Base-by-base conservation (phyloP, 1,140 invertebrate genomes). In the Oscheius sp. region DNA sequence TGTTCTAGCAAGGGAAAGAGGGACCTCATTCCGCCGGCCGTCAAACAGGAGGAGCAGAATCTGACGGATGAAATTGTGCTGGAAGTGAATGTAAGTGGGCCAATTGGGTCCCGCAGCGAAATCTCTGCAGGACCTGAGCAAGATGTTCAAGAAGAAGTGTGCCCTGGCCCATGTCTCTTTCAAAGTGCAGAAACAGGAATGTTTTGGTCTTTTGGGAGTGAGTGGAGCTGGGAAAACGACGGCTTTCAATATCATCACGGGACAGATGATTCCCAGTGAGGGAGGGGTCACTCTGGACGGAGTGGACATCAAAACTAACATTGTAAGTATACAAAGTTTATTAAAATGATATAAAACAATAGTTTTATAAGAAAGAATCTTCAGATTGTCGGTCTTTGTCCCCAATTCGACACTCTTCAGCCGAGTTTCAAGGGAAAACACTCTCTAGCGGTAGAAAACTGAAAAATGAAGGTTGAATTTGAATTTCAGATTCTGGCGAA, bases 181-280 rank as follows among this genome's bases (percentile, higher is more conserved):
- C 15, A 49, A 26, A 20, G 68, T 76, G 15, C 46, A 52, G 36
- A 45, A 70, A 32, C 49, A 65, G 10, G 76, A 77, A 45, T 75
- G 75, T 63, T 77, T 78, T 38, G 76, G 76, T 45, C 67, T 77
- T n/a, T 76, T 77, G 2, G 76, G 75, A 61, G 61, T 67, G 23
- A 77, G 74, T 42, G 76, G 76, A 36, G 69, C 76, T 26, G 87
- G 87, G 2, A 89, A 89, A 80, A 88, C 89, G 7, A 89, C 88
- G 18, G 88, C 88, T 15, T 90, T 90, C 77, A 87, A 88, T 77
- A 89, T 89, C 86, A 79, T 89, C 70, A 94, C 92, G 1, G 93
- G 93, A 7, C 91, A 91, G 80, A 86, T 89, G 31, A 77, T 84
- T 42, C 84, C 89, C 10, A 88, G 90, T 7, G 83, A 82, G 31